Base-by-base conservation (phyloP, 2,888 invertebrate genomes). In the Capitulum mitella region DNA sequence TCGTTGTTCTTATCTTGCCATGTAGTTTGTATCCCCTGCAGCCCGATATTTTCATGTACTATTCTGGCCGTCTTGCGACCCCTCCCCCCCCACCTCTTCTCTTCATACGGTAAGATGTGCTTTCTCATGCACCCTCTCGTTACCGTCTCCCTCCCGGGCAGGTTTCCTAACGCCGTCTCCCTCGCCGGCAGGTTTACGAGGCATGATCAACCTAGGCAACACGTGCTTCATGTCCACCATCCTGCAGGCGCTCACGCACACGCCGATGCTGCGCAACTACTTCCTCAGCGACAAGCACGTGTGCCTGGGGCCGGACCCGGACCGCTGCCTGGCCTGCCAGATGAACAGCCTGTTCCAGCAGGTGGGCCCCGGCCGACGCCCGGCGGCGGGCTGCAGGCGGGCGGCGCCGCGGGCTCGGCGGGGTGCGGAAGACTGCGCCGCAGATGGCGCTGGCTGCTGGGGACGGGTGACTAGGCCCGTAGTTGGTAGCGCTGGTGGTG, bases 181-280 rank as follows among this genome's bases (percentile, higher is more conserved):
- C 10, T 26, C 40, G 37, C 3, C 85, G 84, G 64, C 85, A 89
- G 91, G 98, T 61, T 88, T 99, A 80, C 89, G 98, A 79, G 98
- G 98, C 0, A 88, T 99, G 79, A 92, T 97, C 84, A 99, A 99
- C 87, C 88, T 99, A 81, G 98, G 98, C 54, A 93, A 96, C 83
- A 98, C 98, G 6, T 99, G 98, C 87, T 99, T 97, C 85, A 97
- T 99, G 95, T 98, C 97, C 87, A 97, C 97, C 85, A 97, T 98
- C 83, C 92, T 98, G 19, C 95, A 96, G 89, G 94, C 96, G 0
- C 86, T 99, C 82, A 95, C 96, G 82, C 98, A 98, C 86, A 98
- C 97, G 6, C 97, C 98, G 1, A 87, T 98, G 61, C 87, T 99
- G 79, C 89, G 98, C 81, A 97, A 98, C 86, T 98, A 95, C 87